phyloP scores from a whole-genome alignment of 2,797 vertebrate genomes.

The Cryptoblepharus egeriae region DNA sequence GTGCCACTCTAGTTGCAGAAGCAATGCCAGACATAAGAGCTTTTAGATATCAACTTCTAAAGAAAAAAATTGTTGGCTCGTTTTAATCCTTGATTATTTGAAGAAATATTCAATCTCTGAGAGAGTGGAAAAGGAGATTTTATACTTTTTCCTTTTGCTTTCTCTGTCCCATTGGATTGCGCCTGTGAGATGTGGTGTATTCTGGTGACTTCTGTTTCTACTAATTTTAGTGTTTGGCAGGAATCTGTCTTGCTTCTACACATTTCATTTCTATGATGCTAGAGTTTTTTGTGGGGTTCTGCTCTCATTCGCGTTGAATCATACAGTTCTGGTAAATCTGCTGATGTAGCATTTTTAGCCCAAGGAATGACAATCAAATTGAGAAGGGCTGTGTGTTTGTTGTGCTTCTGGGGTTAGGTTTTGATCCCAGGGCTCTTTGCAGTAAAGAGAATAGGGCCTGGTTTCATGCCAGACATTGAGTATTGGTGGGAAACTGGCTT shows the following conservation, averaged over 20 bases:
- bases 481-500: slow-evolving; percentile 22
- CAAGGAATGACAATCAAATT: slow-evolving; percentile 21
- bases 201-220: slow-evolving; percentile 23
- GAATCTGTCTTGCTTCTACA: neutral
- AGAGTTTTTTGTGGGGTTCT: slow-evolving; percentile 25
- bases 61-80: neutral
- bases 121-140: neutral
- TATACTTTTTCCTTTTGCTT: neutral
- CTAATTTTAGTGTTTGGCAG: slow-evolving; percentile 29
- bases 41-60: neutral
- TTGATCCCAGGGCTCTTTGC: slow-evolving; percentile 10
- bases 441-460: slow-evolving; percentile 17
- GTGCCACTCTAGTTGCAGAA: neutral
- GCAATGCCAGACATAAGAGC: neutral
- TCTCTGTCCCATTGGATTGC: neutral
- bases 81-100: slow-evolving; percentile 2
- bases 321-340: slow-evolving; percentile 27
- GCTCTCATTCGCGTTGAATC: slow-evolving; percentile 17
- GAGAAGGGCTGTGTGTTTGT: neutral
- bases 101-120: neutral
- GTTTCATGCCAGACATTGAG: slow-evolving; percentile 10
- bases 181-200: slow-evolving; percentile 10
- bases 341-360: slow-evolving; percentile 29
- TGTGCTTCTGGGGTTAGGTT: slow-evolving; percentile 29
- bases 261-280: slow-evolving; percentile 22